Base-by-base conservation (phyloP, 1,140 invertebrate genomes). In the Drosophila suzukii region DNA sequence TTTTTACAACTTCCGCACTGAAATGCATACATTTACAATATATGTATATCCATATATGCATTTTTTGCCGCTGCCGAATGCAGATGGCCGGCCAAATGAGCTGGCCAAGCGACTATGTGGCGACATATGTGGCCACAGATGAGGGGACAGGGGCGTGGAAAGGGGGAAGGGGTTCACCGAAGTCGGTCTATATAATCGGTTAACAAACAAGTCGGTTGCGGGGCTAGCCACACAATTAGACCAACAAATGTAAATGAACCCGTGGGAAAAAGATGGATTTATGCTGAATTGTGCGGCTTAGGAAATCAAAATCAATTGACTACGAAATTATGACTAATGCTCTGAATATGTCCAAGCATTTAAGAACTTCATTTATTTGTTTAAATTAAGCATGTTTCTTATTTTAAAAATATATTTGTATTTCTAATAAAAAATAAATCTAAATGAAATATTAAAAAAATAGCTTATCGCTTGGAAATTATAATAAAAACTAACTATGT, bases 121-220 rank as follows among this genome's bases (percentile, higher is more conserved):
- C 83, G 83, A 81, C 83, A 88, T 76, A 72, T 86, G 83, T 86
- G 83, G 83, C 83, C 83, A 86, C 83, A 85, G 78, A 71, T 71
- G 30, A 41, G 36, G n/a, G 38, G 13, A 65, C 56, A 59, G 65
- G 72, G 74, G 65, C 32, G 54, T 17, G 20, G 38, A 8, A n/a
- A 20, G 15, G 24, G 24, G n/a, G 10, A 2, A 11, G n/a, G 30
- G 36, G 30, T 15, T 11, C 27, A 32, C 72, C 57, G 36, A 75
- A 75, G 60, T 56, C 47, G 70, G 70, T 75, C 72, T 57, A 75
- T 56, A 75, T 63, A 63, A 74, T 75, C 74, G 72, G 72, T 75
- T 75, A 71, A 70, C 51, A 71, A 71, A 71, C 65, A 71, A 70
- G 36, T 70, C 49, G 20, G 63, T 70, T 27, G 34, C 11, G 41